phyloP scores from a whole-genome alignment of 2,888 invertebrate species.

The Drosophila subquinaria region DNA sequence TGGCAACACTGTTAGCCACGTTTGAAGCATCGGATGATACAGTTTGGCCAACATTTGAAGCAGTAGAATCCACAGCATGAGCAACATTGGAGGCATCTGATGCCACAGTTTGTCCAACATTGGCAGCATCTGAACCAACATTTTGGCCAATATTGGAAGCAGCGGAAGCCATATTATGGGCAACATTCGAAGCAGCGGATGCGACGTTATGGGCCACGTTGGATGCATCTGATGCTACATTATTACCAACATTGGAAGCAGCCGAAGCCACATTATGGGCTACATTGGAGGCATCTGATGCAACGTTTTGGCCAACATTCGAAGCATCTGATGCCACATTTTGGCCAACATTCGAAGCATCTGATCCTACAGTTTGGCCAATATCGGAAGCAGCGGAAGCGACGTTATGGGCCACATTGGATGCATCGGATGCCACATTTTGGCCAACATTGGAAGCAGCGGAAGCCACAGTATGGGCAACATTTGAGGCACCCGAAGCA shows the following conservation, averaged over 20 bases:
- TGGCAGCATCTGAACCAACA: constrained; percentile 1
- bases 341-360: constrained; percentile 3
- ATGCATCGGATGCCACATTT: background rate
- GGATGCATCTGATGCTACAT: constrained; percentile 3
- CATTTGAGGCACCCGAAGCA: background rate
- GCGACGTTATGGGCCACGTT: background rate
- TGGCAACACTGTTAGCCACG: background rate
- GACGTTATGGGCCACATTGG: background rate
- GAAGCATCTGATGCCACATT: constrained; percentile 2
- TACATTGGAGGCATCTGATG: constrained; percentile 2
- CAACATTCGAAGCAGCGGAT: constrained; percentile 9
- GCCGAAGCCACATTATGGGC: background rate
- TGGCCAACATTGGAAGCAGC: too few relatives aligned
- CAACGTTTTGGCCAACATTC: background rate
- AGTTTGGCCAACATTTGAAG: background rate
- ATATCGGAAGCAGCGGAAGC: background rate
- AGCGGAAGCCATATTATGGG: background rate
- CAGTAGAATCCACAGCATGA: background rate
- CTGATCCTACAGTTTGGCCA: background rate
- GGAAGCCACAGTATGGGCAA: too few relatives aligned
- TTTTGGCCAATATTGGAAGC: constrained; percentile 1
- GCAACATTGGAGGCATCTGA: constrained; percentile 13
- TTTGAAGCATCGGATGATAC: background rate
- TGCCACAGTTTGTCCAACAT: background rate
- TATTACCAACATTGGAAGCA: background rate